These are phyloP conservation scores for Galbula dea DNA, from an alignment of 2,113 vertebrate genomes.

Conservation along the genomic window DNA sequence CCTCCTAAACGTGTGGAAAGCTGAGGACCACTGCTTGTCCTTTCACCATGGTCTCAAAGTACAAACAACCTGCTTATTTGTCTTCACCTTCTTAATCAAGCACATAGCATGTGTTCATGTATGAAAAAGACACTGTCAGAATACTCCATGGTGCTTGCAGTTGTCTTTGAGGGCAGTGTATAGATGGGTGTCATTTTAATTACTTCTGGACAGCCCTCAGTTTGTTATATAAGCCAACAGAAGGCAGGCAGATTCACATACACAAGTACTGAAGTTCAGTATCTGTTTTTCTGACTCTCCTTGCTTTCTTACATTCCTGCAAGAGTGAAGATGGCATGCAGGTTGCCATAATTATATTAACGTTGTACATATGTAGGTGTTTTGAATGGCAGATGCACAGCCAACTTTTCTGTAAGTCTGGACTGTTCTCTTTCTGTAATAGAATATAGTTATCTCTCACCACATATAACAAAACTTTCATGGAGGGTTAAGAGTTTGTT, in stretches of 20 bases:
- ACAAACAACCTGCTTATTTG: background rate
- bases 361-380: background rate
- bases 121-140: background rate
- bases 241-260: background rate
- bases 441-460: background rate
- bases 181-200: background rate
- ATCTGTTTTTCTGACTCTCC: background rate
- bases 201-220: background rate
- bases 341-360: background rate
- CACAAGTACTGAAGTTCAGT: background rate
- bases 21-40: background rate
- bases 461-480: background rate
- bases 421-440: background rate
- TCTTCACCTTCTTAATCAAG: background rate
- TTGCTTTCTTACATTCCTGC: background rate
- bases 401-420: background rate
- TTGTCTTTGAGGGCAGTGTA: background rate
- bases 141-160: background rate
- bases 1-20: background rate
- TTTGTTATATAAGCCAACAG: background rate
- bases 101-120: background rate
- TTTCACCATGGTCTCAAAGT: background rate
- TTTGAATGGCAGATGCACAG: background rate
- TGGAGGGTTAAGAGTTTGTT: background rate
- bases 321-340: background rate